Evolutionary conservation across 2,888 invertebrate species (phyloP), one percentile per base, ranked within the genome.

Genomic region (Pterostichus niger): DNA sequence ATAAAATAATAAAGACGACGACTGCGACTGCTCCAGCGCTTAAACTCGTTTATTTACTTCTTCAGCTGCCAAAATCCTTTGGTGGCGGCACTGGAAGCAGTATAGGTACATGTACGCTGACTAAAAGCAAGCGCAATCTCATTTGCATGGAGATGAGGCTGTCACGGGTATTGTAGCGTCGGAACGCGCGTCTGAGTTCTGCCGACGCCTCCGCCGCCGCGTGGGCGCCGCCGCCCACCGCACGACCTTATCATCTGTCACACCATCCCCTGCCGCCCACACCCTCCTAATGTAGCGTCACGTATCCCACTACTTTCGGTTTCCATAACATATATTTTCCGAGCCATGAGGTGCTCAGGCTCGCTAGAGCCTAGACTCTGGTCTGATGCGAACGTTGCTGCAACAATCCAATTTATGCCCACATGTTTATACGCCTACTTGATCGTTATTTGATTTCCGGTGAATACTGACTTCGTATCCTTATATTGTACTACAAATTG

Each of bases 61-160:
- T 40, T 40, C 40, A 40, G 40, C 40, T 40, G 40, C 40, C 40
- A 40, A 40, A 40, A 40, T 59, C 56, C 64, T 6, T 1, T 35
- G 35, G 35, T 35, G 35, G 10, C 64, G n/a, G 44, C 44, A 71
- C 17, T 46, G n/a, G 71, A 15, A 40, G 46, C 17, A 1, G 40
- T 68, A 46, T 75, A 75, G 75, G 75, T 75, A 75, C 52, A 52
- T 52, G 75, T 40, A 52, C 35, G 54, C 15, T 15, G 44, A 73
- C 75, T 82, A 82, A 82, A 87, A 88, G 87, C 87, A 87, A 87
- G 87, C 88, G 88, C 88, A 88, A 88, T 88, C 88, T 88, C 88
- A 89, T 89, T 88, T 89, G 87, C 88, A 89, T 89, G 89, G 88
- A 89, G 88, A 89, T 89, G 88, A 88, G 88, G 87, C 82, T 82